Percentiles rank a stretch among this genome's conserved stretches.
Evolutionary conservation across 2,888 invertebrate species (phyloP).

Genomic region (Tetrapedia diversipes): DNA sequence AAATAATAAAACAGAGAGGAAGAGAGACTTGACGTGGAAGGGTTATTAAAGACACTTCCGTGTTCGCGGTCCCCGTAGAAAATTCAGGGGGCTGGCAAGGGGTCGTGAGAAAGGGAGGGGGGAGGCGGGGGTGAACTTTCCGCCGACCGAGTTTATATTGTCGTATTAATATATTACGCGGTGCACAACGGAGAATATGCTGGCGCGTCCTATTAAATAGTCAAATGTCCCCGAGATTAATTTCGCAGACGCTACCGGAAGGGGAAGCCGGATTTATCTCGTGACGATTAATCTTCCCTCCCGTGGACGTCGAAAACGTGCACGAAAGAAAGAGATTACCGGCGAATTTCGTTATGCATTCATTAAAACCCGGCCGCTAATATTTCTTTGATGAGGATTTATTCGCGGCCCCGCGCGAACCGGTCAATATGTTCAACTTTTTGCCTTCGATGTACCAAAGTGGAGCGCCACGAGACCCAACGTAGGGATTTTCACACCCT

Average conservation of each 20-base stretch:
- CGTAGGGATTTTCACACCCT: no score
- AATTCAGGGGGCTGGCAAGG: slow-evolving; percentile 20
- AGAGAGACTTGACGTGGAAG: background rate
- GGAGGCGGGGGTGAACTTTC: slow-evolving; percentile 23
- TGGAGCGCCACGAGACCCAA: no score
- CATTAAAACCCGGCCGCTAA: slow-evolving; percentile 8
- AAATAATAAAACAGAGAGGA: background rate
- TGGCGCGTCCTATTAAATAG: slow-evolving; percentile 41
- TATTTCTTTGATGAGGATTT: background rate
- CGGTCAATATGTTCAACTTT: no score
- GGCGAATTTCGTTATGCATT: slow-evolving; percentile 23
- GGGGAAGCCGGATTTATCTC: slow-evolving; percentile 33
- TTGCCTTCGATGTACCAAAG: no score
- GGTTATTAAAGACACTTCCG: background rate
- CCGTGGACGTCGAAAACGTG: slow-evolving; percentile 22
- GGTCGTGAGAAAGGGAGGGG: no score
- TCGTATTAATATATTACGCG: slow-evolving; percentile 33
- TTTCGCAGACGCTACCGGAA: slow-evolving; percentile 31
- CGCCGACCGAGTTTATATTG: slow-evolving; percentile 24
- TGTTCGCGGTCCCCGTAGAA: slow-evolving; percentile 12
- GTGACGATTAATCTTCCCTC: slow-evolving; percentile 35
- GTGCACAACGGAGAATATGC: slow-evolving; percentile 34
- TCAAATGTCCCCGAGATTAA: slow-evolving; percentile 42
- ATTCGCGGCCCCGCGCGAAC: no score
- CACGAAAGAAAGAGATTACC: slow-evolving; percentile 22